Conservation (phyloP, 2,797 vertebrate species). For the Fistularia commersonii region DNA sequence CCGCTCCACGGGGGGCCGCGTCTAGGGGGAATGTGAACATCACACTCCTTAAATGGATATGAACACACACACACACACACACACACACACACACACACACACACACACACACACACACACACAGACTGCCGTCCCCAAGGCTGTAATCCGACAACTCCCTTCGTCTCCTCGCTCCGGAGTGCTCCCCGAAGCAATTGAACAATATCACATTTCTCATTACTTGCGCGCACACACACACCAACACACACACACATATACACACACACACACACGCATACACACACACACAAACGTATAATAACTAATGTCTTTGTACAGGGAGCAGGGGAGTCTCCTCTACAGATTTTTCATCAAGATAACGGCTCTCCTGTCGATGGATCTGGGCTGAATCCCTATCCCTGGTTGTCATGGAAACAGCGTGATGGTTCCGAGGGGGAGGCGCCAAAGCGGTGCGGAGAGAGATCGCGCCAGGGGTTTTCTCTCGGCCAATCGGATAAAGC, state of each 20-base stretch:
- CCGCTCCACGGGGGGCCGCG: constrained; percentile 54
- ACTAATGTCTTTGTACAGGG: too few species aligned
- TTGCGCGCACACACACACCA: constrained; percentile 1
- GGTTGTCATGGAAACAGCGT: too few species aligned
- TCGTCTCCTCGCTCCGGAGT: constrained; percentile 11
- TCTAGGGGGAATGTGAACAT: too few species aligned
- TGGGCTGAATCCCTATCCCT: too few species aligned
- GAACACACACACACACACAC: too few species aligned
- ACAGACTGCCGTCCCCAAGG: background rate
- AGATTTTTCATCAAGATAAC: too few species aligned
- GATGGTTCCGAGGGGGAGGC: too few species aligned
- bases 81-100: too few species aligned
- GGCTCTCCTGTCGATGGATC: too few species aligned
- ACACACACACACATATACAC: constrained; percentile 5
- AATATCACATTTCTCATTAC: constrained; percentile 18
- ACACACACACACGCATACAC: constrained; percentile 10
- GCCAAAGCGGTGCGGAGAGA: too few species aligned
- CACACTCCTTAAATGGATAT: too few species aligned
- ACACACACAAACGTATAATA: constrained; percentile 8
- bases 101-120: background rate
- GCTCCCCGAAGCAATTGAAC: constrained; percentile 23
- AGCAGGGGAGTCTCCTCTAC: constrained; percentile 12
- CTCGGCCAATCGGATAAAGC: background rate
- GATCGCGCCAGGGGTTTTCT: background rate
- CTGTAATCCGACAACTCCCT: constrained; percentile 21